Base-by-base conservation (phyloP, 1,140 invertebrate genomes). In the Triops longicaudatus region DNA sequence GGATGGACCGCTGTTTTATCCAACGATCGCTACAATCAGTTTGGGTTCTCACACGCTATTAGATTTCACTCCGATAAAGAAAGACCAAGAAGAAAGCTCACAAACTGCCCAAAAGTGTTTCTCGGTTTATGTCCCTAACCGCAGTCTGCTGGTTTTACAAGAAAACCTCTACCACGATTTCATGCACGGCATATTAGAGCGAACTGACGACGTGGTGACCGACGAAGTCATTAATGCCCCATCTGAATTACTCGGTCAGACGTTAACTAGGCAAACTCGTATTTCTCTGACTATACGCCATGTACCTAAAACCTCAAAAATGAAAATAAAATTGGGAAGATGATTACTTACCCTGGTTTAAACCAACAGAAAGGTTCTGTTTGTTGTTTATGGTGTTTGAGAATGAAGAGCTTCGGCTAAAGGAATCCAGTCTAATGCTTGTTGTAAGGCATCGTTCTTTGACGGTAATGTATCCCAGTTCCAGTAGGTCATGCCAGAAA, bases 241-340 rank as follows among this genome's bases (percentile, higher is more conserved):
- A 31, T 78, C 83, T 87, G 72, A 84, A 83, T 74, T 90, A 26
- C 83, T 87, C 73, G 88, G 87, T 71, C 83, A 88, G 78, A 84
- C 83, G 75, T 79, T 96, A 37, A 81, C 85, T 74, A 87, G 96
- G 75, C 84, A 85, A 1, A 93, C 90, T 17, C 88, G 96, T 82
- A 85, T 98, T 79, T 98, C 96, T 7, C 84, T 98, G 42, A 99
- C 97, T 50, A 97, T 98, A 78, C 88, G 96, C 83, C 90, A 96
- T 88, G 95, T 98, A 10, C 94, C 94, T 76, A 96, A 95, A 87
- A 92, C 92, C 74, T 88, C 89, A 80, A 95, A 93, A 88, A 87
- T 91, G 82, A 92, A 88, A 85, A 84, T 92, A 81, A 89, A 86
- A 82, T 84, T 88, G 83, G 83, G 83, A 80, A 83, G 81, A 81